Conservation (phyloP, 23 tunicate species). For the Halocynthia aurantium region DNA sequence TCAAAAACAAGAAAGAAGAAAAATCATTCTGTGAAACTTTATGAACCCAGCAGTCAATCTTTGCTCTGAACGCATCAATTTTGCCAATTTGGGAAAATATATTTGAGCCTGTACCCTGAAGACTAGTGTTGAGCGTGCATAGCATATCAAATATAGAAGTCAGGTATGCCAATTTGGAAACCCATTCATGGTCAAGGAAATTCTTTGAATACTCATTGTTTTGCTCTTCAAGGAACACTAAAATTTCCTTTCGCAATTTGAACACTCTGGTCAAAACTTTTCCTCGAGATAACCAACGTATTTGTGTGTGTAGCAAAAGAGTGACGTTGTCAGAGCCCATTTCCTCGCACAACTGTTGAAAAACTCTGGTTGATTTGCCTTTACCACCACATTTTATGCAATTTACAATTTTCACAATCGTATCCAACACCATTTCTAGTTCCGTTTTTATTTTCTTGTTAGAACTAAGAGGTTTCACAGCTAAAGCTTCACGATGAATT, state of each 20-base stretch:
- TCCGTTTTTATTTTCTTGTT: slow-evolving; percentile 41
- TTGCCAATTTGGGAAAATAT: slow-evolving; percentile 40
- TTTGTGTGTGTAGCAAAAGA: slow-evolving; percentile 8
- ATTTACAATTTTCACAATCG: slow-evolving; percentile 38
- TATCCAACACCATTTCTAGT: slow-evolving; percentile 40
- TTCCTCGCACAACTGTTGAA: slow-evolving; percentile 9
- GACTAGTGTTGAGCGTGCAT: slow-evolving; percentile 41
- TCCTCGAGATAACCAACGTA: slow-evolving; percentile 18
- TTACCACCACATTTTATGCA: slow-evolving; percentile 47
- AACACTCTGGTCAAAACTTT: slow-evolving; percentile 22
- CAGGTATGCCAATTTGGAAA: slow-evolving; percentile 40
- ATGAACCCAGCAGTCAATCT: slow-evolving; percentile 39
- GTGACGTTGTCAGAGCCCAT: slow-evolving; percentile 22
- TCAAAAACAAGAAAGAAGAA: slow-evolving; percentile 34
- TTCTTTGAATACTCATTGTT: slow-evolving; percentile 31
- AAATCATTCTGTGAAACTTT: slow-evolving; percentile 35
- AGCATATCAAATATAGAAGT: slow-evolving; percentile 45
- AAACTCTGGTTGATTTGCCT: slow-evolving; percentile 23
- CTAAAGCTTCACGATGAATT: slow-evolving; percentile 44
- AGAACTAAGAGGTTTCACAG: slow-evolving; percentile 41
- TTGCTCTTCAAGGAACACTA: slow-evolving; percentile 33
- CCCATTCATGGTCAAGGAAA: slow-evolving; percentile 35
- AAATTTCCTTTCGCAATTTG: slow-evolving; percentile 24
- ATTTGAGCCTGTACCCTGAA: slow-evolving; percentile 44
- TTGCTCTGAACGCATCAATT: slow-evolving; percentile 28